Conservation (phyloP, 2,888 invertebrate species). For the Lepas anatifera region DNA sequence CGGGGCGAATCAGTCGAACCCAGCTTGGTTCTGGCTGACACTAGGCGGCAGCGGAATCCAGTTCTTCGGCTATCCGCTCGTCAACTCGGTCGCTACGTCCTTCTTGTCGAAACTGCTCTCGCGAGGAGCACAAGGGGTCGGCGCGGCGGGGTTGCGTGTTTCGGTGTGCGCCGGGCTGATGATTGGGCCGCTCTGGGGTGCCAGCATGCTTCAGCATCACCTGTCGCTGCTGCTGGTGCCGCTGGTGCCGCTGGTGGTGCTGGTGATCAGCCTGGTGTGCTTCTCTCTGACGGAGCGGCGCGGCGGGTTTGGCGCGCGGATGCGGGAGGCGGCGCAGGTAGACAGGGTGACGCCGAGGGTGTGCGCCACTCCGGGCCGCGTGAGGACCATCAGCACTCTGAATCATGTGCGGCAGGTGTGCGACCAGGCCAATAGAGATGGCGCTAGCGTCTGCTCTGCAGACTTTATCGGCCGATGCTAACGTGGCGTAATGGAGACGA, state of each 20-base stretch:
- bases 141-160: neutral
- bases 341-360: neutral
- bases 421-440: no score
- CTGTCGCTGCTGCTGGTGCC: neutral
- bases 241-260: neutral
- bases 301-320: neutral
- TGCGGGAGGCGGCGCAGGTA: neutral
- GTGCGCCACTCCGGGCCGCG: neutral
- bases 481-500: no score
- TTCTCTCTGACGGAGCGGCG: neutral
- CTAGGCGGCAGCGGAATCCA: neutral
- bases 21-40: neutral
- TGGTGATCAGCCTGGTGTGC: neutral
- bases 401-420: neutral
- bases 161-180: neutral
- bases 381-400: neutral
- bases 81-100: neutral
- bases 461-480: no score
- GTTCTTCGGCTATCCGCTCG: constrained; percentile 9
- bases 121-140: neutral
- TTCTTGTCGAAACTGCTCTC: constrained; percentile 1
- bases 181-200: neutral
- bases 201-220: neutral
- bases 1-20: no score
- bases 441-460: no score